A percentile compares a stretch with the other conserved stretches of the same genome.
phyloP scores from a whole-genome alignment of 2,113 vertebrate genomes.

The Platycercus adscitus region DNA sequence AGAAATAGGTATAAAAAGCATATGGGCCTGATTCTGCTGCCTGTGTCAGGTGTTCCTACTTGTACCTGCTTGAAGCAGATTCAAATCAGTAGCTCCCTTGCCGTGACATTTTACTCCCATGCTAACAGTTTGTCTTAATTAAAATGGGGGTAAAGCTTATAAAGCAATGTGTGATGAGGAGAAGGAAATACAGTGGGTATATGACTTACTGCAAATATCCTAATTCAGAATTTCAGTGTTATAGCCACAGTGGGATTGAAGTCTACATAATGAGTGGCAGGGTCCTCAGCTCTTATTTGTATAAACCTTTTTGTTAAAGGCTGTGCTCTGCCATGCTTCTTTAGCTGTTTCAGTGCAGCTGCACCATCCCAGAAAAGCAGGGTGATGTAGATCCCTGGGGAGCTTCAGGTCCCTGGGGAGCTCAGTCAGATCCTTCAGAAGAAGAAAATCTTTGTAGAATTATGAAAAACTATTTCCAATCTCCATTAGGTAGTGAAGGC shows the following conservation, averaged over 20 bases:
- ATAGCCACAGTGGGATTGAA: not conserved
- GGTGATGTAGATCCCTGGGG: too few species aligned
- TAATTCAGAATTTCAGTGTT: not conserved
- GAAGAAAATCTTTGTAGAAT: not conserved
- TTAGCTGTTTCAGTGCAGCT: not conserved
- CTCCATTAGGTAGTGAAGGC: not conserved
- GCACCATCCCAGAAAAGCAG: not conserved
- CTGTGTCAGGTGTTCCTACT: not conserved
- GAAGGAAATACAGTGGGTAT: not conserved
- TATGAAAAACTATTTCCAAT: accelerated
- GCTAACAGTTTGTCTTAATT: not conserved
- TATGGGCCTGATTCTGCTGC: not conserved
- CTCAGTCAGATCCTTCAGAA: not conserved
- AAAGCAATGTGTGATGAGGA: not conserved
- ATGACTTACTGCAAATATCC: not conserved
- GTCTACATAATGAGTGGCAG: not conserved
- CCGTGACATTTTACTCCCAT: not conserved
- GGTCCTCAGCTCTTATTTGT: not conserved
- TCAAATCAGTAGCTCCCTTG: not conserved
- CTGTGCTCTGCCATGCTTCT: accelerated
- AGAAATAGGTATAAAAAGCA: not conserved
- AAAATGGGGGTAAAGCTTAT: not conserved
- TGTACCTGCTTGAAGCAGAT: not conserved
- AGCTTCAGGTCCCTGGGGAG: not conserved
- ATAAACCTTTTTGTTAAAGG: not conserved